Conservation (phyloP, 1,140 invertebrate species). For the Drosophila sp. region DNA sequence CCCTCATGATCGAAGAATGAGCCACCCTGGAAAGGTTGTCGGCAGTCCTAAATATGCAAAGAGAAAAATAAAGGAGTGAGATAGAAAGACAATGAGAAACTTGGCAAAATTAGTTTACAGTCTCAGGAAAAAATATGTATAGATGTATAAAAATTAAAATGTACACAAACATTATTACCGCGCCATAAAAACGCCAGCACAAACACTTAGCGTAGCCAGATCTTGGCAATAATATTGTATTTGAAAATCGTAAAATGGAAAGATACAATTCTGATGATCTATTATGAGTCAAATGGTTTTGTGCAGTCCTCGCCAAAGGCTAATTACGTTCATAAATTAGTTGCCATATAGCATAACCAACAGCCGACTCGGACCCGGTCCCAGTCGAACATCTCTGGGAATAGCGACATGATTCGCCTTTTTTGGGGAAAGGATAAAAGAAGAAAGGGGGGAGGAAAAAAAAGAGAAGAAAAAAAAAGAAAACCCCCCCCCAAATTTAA, state of each 20-base stretch:
- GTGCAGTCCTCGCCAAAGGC: conserved; percentile 38
- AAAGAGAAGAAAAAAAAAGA: too few relatives aligned
- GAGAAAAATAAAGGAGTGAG: conserved; percentile 1
- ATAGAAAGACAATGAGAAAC: background rate
- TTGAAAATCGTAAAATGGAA: conserved; percentile 21
- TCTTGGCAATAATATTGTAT: conserved; percentile 13
- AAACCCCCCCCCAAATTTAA: too few relatives aligned
- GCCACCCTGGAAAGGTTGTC: conserved; percentile 95
- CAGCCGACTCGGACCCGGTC: conserved; percentile 1
- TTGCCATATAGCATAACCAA: conserved; percentile 58
- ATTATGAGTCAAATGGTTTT: conserved; percentile 50
- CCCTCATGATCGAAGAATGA: conserved; percentile 98
- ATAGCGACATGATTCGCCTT: conserved; percentile 1
- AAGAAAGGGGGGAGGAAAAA: too few relatives aligned
- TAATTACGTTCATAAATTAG: conserved; percentile 78
- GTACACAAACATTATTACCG: conserved; percentile 35
- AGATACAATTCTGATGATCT: conserved; percentile 48
- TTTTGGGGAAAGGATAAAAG: too few relatives aligned
- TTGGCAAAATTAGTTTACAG: conserved; percentile 15
- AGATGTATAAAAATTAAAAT: conserved; percentile 3
- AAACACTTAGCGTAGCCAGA: conserved; percentile 22
- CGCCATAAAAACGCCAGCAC: conserved; percentile 29
- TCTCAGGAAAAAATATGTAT: background rate
- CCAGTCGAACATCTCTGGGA: background rate
- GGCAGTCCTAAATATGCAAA: conserved; percentile 90